These are phyloP conservation scores for Digitonthophagus gazella DNA, from an alignment of 2,888 invertebrate species.

Conservation along the genomic window DNA sequence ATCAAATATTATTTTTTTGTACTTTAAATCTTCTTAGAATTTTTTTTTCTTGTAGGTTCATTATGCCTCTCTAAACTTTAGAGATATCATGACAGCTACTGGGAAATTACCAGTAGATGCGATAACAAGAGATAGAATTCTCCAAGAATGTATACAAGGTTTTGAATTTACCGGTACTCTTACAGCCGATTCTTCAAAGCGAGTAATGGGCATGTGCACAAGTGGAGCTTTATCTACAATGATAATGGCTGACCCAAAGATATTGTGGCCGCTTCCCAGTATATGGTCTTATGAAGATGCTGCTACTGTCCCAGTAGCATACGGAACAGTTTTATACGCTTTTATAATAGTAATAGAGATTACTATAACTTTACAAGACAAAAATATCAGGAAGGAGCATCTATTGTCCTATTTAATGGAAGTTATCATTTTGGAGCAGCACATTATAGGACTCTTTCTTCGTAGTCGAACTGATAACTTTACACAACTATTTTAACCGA, in stretches of 20 bases:
- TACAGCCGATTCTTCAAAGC: too few relatives aligned
- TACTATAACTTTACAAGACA: too few relatives aligned
- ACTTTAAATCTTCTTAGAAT: too few relatives aligned
- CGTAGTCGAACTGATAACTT: too few relatives aligned
- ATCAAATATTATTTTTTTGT: too few relatives aligned
- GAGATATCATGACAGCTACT: conserved; percentile 91
- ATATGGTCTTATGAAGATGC: conserved; percentile 73
- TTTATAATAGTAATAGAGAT: conserved; percentile 53
- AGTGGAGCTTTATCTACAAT: conserved; percentile 61
- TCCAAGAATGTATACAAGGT: conserved; percentile 67
- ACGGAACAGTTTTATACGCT: conserved; percentile 56
- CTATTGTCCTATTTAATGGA: too few relatives aligned
- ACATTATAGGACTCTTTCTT: too few relatives aligned
- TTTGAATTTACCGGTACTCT: conserved; percentile 72
- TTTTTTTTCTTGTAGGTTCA: too few relatives aligned
- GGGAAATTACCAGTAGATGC: conserved; percentile 85
- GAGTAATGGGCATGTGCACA: conserved; percentile 65
- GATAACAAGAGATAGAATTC: conserved; percentile 64
- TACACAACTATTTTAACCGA: too few relatives aligned
- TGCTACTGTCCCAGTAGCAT: conserved; percentile 74
- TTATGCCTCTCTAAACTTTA: conserved; percentile 85
- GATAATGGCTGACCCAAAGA: conserved; percentile 56
- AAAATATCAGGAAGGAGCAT: too few relatives aligned
- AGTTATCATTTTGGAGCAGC: too few relatives aligned
- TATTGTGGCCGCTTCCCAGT: conserved; percentile 67